Evolutionary conservation across 2,797 vertebrate species (phyloP), one percentile per base, ranked within the genome.

Genomic region (Neopelma chrysocephalum): DNA sequence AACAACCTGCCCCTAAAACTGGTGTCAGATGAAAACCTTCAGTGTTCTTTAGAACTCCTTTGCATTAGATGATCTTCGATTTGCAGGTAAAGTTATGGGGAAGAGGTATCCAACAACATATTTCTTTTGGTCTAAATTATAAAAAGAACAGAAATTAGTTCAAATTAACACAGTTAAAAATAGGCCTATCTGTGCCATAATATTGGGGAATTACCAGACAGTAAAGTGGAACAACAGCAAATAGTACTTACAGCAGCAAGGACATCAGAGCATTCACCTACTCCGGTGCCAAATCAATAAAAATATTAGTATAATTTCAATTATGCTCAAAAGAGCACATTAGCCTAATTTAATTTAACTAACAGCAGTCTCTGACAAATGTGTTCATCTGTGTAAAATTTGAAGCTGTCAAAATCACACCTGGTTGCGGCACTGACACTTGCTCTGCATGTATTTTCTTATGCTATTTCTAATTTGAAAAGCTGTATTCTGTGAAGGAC

Each of bases 381-480:
- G 38, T 0, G 2, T 25, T 81, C 38, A 66, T 90, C 65, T 73
- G 34, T 21, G 66, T 29, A 57, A 85, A 81, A 82, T 69, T n/a
- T 50, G 40, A 69, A 88, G 79, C 11, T 78, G 34, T 72, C 89
- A 69, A 54, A 91, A 78, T 31, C 31, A 43, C 80, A 56, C 18
- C 53, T 48, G 51, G 43, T 6, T 80, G 82, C 51, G 65, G 43
- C 48, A 66, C 14, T 21, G 15, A 78, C 47, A 12, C 25, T 80
- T 53, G 25, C 18, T 72, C 69, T 51, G 43, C 1, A 0, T 11
- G 3, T 23, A 19, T 51, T 42, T 72, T 57, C 53, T 64, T 34
- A 26, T 2, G 6, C 40, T 10, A 1, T 7, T 61, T 62, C 2
- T 0, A 42, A 31, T 18, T 36, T 0, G 1, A 78, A 69, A n/a